These are phyloP conservation scores for Archivesica marissinica DNA, from an alignment of 1,140 invertebrate species.

Conservation along the genomic window DNA sequence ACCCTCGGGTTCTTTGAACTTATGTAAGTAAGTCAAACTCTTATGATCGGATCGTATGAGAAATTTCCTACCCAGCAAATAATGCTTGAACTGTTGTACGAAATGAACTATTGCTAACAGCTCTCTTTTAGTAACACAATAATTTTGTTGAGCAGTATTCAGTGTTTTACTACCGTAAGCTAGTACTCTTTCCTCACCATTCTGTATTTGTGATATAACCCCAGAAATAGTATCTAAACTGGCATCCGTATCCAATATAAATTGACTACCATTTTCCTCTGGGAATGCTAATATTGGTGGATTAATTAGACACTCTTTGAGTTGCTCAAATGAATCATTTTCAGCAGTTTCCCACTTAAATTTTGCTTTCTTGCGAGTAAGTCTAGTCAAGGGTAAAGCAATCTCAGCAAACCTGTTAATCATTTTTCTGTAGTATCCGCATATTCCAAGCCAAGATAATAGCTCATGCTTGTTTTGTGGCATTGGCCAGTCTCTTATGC, in stretches of 20 bases:
- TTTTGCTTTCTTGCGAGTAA: conserved; percentile 39
- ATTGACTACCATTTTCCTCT: neutral
- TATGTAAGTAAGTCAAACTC: conserved; percentile 38
- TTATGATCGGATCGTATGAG: conserved; percentile 37
- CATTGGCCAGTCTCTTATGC: neutral
- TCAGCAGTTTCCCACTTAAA: conserved; percentile 34
- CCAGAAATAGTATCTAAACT: conserved; percentile 20
- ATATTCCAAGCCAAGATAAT: conserved; percentile 10
- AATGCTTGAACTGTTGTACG: conserved; percentile 31
- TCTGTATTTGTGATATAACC: conserved; percentile 31
- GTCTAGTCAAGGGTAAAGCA: conserved; percentile 1
- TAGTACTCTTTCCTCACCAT: no score
- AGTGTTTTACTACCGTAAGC: conserved; percentile 30
- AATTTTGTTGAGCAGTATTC: conserved; percentile 33
- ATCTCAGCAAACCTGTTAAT: conserved; percentile 27
- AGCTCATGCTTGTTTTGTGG: conserved; percentile 6
- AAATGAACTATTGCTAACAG: conserved; percentile 36
- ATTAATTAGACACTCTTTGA: conserved; percentile 17
- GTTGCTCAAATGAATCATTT: conserved; percentile 1
- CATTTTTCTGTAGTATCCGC: conserved; percentile 30
- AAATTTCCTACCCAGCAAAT: conserved; percentile 34
- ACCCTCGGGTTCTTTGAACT: conserved; percentile 58
- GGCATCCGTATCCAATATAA: conserved; percentile 41
- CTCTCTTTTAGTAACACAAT: conserved; percentile 36
- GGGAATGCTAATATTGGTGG: conserved; percentile 23